These are phyloP conservation scores for Ivindomyrus marchei DNA, from an alignment of 2,113 vertebrate genomes.

Conservation along the genomic window DNA sequence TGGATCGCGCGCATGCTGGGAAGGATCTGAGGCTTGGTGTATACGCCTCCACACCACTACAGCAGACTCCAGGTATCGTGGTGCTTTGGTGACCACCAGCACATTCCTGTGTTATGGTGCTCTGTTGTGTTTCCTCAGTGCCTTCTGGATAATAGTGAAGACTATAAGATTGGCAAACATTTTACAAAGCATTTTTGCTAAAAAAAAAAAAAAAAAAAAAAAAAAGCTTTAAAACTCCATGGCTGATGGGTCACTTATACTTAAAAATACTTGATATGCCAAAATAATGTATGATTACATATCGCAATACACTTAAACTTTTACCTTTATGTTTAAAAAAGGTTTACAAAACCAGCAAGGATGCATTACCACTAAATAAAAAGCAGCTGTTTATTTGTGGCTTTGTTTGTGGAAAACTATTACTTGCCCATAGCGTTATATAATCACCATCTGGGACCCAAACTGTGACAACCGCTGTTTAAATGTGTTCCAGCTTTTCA, in stretches of 20 bases:
- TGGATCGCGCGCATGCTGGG: constrained; percentile 94
- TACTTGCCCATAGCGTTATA: neutral
- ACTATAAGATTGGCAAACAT: neutral
- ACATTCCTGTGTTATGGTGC: neutral
- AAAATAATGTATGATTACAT: neutral
- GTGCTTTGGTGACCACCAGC: neutral
- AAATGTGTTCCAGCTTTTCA: neutral
- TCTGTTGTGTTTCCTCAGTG: neutral
- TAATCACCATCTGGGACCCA: neutral
- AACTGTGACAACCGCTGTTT: neutral
- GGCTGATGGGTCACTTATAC: neutral
- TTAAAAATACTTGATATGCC: neutral
- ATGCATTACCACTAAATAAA: neutral
- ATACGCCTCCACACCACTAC: neutral
- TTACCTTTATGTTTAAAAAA: neutral
- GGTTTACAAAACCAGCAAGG: neutral
- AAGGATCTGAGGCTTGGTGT: constrained; percentile 61
- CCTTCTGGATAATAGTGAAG: neutral
- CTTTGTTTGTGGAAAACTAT: neutral
- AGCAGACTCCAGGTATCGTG: neutral
- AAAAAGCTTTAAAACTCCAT: neutral
- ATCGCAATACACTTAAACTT: neutral
- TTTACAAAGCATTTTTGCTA: neutral
- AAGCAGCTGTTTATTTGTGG: neutral
- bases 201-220: neutral